A percentile compares a stretch with the other conserved stretches of the same genome.
Conservation (phyloP, 2,888 invertebrate species). For the Eudemis profundana region DNA sequence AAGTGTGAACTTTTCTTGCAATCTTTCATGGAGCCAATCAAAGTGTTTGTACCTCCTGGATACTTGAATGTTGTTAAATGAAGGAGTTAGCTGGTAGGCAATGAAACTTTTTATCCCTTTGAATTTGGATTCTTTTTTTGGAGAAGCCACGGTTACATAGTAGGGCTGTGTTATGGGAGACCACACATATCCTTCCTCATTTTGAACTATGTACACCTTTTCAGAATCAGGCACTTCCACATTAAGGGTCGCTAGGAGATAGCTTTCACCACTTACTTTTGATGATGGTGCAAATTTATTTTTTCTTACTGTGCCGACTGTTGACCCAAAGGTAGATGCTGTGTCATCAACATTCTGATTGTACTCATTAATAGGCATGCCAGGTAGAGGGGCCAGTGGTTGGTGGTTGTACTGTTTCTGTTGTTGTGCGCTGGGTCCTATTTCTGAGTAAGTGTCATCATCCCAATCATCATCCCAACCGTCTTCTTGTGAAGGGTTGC, state of each 20-base stretch:
- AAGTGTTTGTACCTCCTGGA: constrained; percentile 99
- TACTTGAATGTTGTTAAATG: constrained; percentile 97
- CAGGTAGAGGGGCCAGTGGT: constrained; percentile 75
- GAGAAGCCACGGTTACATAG: constrained; percentile 95
- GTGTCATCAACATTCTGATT: constrained; percentile 81
- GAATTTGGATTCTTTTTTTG: constrained; percentile 98
- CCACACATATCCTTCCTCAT: constrained; percentile 92
- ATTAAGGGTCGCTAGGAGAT: constrained; percentile 91
- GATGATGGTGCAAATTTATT: constrained; percentile 95
- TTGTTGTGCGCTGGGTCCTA: constrained; percentile 85
- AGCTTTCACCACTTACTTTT: constrained; percentile 95
- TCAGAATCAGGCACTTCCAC: constrained; percentile 89
- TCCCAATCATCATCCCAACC: constrained; percentile 96
- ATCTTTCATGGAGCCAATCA: constrained; percentile 98
- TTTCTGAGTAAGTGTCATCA: constrained; percentile 92
- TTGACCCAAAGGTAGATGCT: constrained; percentile 82
- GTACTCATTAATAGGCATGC: constrained; percentile 81
- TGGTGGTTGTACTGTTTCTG: constrained; percentile 74
- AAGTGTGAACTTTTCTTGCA: constrained; percentile 96
- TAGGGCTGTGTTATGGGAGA: constrained; percentile 90
- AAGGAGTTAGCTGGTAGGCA: constrained; percentile 97
- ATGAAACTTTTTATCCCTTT: constrained; percentile 99
- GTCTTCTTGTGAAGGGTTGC: constrained; percentile 85
- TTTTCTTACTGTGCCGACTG: constrained; percentile 89
- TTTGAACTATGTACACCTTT: constrained; percentile 90